Evolutionary conservation across 2,888 invertebrate species (phyloP), one percentile per base, ranked within the genome.

Genomic region (Latrodectus elegans): DNA sequence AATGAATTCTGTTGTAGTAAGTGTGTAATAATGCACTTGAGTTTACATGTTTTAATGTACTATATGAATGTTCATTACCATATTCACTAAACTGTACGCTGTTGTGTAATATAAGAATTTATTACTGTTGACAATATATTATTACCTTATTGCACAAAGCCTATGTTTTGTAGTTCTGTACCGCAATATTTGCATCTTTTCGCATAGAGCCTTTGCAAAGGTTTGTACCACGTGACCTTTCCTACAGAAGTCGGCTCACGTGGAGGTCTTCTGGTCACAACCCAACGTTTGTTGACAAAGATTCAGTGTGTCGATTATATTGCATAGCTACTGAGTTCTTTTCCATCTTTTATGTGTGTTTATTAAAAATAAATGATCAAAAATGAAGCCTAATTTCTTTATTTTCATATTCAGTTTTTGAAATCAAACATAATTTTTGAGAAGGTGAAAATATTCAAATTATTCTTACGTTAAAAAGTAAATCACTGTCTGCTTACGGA

Each of bases 91-190:
- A 12, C 60, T n/a, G 60, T 60, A 38, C 26, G 72, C 81, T 81
- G 86, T 87, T 87, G 81, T 87, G 86, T 87, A 87, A 82, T 87
- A 87, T 87, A 87, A 87, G 86, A 87, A 81, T 87, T 87, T 87
- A 87, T 81, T 81, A 87, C 81, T 87, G 86, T 87, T 87, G 81
- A 87, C 49, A 65, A 64, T 70, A 38, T 38, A n/a, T 72, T 87
- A 76, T 76, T 77, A 64, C 75, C 53, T 87, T 10, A n/a, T 22
- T 81, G 76, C 86, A 87, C 86, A 81, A 55, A 72, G 79, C 79
- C 22, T 82, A 77, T 77, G 81, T 87, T 87, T 87, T 81, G 86
- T 81, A 87, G 86, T 26, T 67, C 60, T 22, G 76, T 71, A 68
- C 75, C 80, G 80, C 71, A 80, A 81, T 67, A 81, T 80, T 80